A percentile compares a stretch with the other conserved stretches of the same genome.
Conservation (phyloP, 2,797 vertebrate species). For the Cephalopachus bancanus region DNA sequence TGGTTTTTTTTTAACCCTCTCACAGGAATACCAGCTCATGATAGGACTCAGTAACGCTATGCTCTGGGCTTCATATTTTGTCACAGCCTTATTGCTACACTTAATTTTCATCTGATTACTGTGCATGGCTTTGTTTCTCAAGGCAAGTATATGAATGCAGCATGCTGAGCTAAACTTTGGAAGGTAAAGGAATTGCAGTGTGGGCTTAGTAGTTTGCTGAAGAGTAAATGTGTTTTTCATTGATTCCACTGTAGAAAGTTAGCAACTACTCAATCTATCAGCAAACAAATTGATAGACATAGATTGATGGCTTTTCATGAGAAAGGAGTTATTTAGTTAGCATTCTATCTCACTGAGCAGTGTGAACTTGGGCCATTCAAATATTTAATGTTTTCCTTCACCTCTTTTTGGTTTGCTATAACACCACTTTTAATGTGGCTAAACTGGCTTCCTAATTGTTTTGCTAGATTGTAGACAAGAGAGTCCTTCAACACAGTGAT, state of each 20-base stretch:
- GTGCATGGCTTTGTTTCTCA: slow-evolving; percentile 93
- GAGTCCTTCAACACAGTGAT: slow-evolving; percentile 94
- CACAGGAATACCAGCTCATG: slow-evolving; percentile 98
- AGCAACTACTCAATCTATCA: neutral
- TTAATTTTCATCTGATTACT: slow-evolving; percentile 93
- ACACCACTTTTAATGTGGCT: neutral
- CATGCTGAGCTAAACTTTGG: neutral
- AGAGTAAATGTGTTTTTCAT: slow-evolving; percentile 45
- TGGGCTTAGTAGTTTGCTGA: neutral
- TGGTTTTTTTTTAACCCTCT: neutral
- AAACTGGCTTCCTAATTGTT: slow-evolving; percentile 33
- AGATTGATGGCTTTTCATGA: neutral
- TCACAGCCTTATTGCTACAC: slow-evolving; percentile 96
- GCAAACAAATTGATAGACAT: neutral
- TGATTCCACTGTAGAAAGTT: neutral
- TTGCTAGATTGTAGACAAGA: slow-evolving; percentile 83
- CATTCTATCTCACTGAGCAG: neutral
- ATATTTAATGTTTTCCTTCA: neutral
- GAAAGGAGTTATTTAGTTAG: neutral
- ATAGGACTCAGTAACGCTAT: slow-evolving; percentile 98
- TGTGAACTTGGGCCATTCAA: neutral
- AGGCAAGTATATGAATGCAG: slow-evolving; percentile 88
- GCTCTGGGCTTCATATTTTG: slow-evolving; percentile 96
- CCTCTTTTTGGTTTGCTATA: neutral
- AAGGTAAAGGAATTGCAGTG: neutral